phyloP scores from a whole-genome alignment of 2,797 vertebrate genomes.

The Enteromius fasciolatus region DNA sequence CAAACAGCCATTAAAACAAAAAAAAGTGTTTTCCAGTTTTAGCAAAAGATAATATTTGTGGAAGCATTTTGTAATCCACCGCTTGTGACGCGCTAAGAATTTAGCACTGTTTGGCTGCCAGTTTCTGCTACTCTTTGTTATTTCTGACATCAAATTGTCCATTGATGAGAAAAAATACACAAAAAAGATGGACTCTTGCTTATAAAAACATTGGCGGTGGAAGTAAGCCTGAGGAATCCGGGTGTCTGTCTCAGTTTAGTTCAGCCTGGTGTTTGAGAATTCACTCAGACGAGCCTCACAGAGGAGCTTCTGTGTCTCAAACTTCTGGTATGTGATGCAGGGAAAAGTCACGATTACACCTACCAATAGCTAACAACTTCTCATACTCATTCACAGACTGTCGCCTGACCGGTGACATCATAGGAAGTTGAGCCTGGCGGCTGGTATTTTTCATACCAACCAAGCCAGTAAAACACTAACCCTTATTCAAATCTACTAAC shows the following conservation, averaged over 20 bases:
- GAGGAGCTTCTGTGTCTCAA: conserved; percentile 1
- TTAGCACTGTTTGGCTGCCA: background rate
- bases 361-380: conserved; percentile 22
- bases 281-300: conserved; percentile 21
- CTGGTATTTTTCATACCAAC: conserved; percentile 8
- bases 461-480: background rate
- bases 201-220: conserved; percentile 26
- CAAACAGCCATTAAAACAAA: conserved; percentile 30
- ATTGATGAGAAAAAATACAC: conserved; percentile 39
- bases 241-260: conserved; percentile 7
- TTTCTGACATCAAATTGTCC: conserved; percentile 21
- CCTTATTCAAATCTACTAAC: conserved; percentile 25
- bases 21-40: conserved; percentile 9
- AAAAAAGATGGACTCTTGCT: conserved; percentile 23
- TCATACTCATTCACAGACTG: conserved; percentile 38
- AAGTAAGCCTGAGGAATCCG: conserved; percentile 27
- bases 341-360: conserved; percentile 29
- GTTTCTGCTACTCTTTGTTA: background rate
- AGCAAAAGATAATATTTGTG: conserved; percentile 42
- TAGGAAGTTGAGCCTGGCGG: conserved; percentile 13
- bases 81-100: conserved; percentile 2
- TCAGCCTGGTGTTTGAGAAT: conserved; percentile 13
- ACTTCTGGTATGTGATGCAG: conserved; percentile 17
- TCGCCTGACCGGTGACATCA: conserved; percentile 31
- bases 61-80: conserved; percentile 19